Percentiles rank a stretch among this genome's conserved stretches.
Evolutionary conservation across 1,140 invertebrate genomes (phyloP).

Genomic region (Scaptomyza graminum): DNA sequence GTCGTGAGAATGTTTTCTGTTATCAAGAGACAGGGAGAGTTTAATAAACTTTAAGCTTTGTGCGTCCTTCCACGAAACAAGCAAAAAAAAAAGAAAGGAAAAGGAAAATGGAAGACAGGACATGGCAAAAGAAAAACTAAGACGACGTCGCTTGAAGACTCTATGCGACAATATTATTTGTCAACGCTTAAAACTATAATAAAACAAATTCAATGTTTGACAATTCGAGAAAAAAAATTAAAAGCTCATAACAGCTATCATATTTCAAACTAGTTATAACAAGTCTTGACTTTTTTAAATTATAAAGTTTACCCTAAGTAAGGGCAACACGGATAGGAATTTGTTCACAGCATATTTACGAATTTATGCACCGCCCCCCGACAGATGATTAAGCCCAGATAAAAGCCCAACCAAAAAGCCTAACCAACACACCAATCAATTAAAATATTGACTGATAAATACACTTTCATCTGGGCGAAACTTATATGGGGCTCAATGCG

Average conservation of each 20-base stretch:
- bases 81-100: neutral
- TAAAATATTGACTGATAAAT: too few relatives aligned
- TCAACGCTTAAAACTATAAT: neutral
- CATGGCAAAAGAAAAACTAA: neutral
- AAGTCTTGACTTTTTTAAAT: too few relatives aligned
- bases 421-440: too few relatives aligned
- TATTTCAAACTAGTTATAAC: too few relatives aligned
- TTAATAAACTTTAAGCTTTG: constrained; percentile 56
- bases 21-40: constrained; percentile 17
- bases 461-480: too few relatives aligned
- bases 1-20: neutral
- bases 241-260: too few relatives aligned
- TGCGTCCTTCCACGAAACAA: constrained; percentile 12
- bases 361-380: constrained; percentile 12
- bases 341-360: constrained; percentile 35
- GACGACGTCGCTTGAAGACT: neutral
- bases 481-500: too few relatives aligned
- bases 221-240: neutral
- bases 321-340: constrained; percentile 1
- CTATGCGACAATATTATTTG: neutral
- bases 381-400: too few relatives aligned
- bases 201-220: neutral
- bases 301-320: too few relatives aligned
- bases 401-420: too few relatives aligned
- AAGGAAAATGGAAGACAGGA: neutral